Base-by-base conservation (phyloP, 2,888 invertebrate genomes). In the Rapana venosa region DNA sequence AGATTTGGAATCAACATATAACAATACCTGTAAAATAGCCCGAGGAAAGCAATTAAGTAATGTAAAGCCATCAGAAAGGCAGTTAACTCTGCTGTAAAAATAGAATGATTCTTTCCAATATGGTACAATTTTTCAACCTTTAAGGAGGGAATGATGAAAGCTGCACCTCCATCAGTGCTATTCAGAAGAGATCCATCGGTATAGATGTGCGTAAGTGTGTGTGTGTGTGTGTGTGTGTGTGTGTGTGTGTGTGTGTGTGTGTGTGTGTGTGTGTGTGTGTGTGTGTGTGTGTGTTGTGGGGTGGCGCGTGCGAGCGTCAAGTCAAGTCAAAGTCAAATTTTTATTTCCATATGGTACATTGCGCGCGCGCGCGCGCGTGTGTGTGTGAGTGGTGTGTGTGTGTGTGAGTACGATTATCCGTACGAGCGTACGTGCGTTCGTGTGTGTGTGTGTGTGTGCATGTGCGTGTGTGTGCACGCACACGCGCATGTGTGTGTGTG, bases 191-290 rank as follows among this genome's bases (percentile, higher is more conserved):
- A 22, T 8, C 26, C n/a, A n/a, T 74, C 8, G n/a, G 79, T 32
- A 0, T 32, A 13, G 0, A 32, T 32, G 79, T 32, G 79, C 32
- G 79, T 32, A 26, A 22, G 5, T 6, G 77, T n/a, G 11, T 11
- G 2, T 30, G 11, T 11, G 77, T n/a, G 77, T 30, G 77, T n/a
- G 77, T 30, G 30, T 30, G 77, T n/a, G 30, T 77, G 77, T 77
- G 77, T n/a, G 77, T 77, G 77, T n/a, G n/a, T 11, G 77, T 77
- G 74, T 74, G 77, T 77, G n/a, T 77, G 77, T 30, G 26, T 77
- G 77, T 77, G 77, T 77, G 26, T 77, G 13, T 77, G n/a, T 77
- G 77, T 77, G 77, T 77, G n/a, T 77, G 77, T 77, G n/a, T 77
- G n/a, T 77, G 26, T 77, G 77, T n/a, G n/a, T 30, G 81, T 81